Base-by-base conservation (phyloP, 2,888 invertebrate species). In the Hetaerina titia region DNA sequence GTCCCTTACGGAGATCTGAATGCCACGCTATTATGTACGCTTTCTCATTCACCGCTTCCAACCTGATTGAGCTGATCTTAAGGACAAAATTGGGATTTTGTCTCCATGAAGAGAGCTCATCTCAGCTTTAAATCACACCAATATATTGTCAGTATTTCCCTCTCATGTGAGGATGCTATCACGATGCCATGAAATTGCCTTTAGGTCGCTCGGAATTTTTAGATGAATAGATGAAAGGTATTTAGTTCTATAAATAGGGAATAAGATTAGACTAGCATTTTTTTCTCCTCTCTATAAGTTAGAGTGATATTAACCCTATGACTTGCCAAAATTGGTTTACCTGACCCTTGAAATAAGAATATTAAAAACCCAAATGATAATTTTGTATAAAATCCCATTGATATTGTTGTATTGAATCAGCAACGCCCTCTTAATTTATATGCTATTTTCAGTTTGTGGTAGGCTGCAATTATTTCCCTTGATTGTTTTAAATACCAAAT, bases 11-110 rank as follows among this genome's bases (percentile, higher is more conserved):
- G 15, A 19, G 63, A 45, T 45, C 22, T 45, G 57, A 13, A 57
- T 57, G 56, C 64, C n/a, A 25, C 74, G 92, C n/a, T 90, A 64
- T 45, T 56, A 45, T 57, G 74, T 69, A 56, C 69, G 64, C 92
- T 69, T 56, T 69, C 56, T 17, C 92, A 56, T 90, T 92, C 69
- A 45, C n/a, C 69, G 22, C 11, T 56, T 64, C 64, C 63, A 63
- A 56, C n/a, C 19, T 1, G 56, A 74, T 9, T 57, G 58, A 69
- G 11, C 19, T 13, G 22, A 31, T 81, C 81, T 81, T 13, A n/a
- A 25, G 31, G 60, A 60, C 25, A 31, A 74, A 11, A 22, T 69
- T 69, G 22, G 69, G 8, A n/a, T 69, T n/a, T 81, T 81, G 25
- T 13, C 81, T 4, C 0, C 81, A 1, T 69, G 81, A 31, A 31